Base-by-base conservation (phyloP, 2,888 invertebrate genomes). In the Hydrotaea cyrtoneurina region DNA sequence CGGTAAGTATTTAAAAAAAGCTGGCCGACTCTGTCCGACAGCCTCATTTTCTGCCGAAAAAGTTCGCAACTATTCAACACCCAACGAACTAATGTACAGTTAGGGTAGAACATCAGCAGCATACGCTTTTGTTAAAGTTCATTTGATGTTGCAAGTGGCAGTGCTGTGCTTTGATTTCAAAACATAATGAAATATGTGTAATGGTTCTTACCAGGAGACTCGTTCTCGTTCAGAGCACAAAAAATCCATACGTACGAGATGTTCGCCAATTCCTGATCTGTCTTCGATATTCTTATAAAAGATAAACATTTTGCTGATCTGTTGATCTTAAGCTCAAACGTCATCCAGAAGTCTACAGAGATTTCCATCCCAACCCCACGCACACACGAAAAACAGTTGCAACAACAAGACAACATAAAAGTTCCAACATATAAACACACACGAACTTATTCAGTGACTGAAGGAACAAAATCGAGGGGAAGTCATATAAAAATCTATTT, bases 1-100 rank as follows among this genome's bases (percentile, higher is more conserved):
- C 98, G 92, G 98, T 98, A 93, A 94, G 95, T 94, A 13, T 21
- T 31, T 31, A 2, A 31, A 31, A 31, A 31, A 31, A 31, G 31
- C 7, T 31, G 7, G 2, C 2, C 7, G 31, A 7, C 31, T 4
- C 31, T 4, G 31, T 7, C 31, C n/a, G n/a, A 31, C 31, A 31
- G 31, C 7, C 31, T 31, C 31, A 4, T 31, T 31, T 31, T 50
- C n/a, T 15, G n/a, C 50, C 7, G n/a, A n/a, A 39, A 75, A 80
- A 82, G 85, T 83, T 80, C 77, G 75, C 80, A 80, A 82, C 77
- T 82, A 74, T 79, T 74, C 26, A 59, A 10, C 55, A 21, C 64
- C 36, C 26, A 26, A 15, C 26, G 43, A 59, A 59, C 26, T 13
- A 59, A 26, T 13, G 59, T 1, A 26, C 2, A 74, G 19, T 53